Conservation (phyloP, 2,797 vertebrate genomes). For the Characodon lateralis region DNA sequence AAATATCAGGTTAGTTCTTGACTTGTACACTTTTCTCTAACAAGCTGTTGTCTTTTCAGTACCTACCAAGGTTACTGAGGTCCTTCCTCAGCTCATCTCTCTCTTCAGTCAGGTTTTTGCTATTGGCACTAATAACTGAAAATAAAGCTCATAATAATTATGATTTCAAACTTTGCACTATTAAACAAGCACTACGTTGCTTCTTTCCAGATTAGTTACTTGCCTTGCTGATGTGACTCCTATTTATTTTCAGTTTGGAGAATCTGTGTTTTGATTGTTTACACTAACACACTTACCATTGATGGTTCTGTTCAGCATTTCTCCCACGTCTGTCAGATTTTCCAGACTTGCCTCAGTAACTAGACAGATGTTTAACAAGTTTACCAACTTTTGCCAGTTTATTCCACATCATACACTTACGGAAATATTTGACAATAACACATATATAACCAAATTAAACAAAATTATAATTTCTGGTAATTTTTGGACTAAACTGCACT, state of each 20-base stretch:
- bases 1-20: not conserved
- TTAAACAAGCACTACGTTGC: not conserved
- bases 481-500: not conserved
- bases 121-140: not conserved
- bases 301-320: not conserved
- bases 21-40: not conserved
- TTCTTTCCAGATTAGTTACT: too few species aligned
- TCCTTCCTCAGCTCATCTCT: not conserved
- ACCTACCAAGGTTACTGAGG: not conserved
- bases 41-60: not conserved
- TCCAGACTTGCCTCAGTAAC: not conserved
- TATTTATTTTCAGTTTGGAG: not conserved
- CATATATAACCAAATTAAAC: too few species aligned
- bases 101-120: not conserved
- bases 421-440: not conserved
- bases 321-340: not conserved
- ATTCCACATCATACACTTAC: not conserved
- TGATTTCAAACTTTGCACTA: not conserved
- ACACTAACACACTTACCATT: not conserved
- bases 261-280: not conserved
- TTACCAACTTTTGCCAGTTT: not conserved
- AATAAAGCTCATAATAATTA: not conserved
- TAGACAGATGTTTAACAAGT: not conserved
- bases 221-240: not conserved
- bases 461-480: not conserved